Evolutionary conservation across 2,113 vertebrate genomes (phyloP).

Genomic region (Speoplatyrhinus poulsoni): DNA sequence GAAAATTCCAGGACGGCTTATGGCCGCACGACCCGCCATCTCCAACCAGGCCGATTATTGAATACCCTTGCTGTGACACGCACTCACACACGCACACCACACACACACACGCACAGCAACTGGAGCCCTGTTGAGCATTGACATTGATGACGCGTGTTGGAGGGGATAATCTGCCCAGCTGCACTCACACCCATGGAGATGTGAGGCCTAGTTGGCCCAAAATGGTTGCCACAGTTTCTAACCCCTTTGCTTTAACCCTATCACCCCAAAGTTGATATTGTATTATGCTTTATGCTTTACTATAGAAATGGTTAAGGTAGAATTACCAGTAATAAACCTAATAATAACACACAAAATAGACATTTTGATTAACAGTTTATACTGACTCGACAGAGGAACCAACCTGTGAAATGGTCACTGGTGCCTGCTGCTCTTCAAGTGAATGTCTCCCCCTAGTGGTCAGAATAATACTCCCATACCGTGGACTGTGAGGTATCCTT

Average conservation of each 20-base stretch:
- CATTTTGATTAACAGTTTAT: too few relatives aligned
- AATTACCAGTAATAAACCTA: too few relatives aligned
- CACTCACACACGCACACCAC: constrained; percentile 29
- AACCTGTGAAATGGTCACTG: constrained; percentile 7
- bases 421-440: too few relatives aligned
- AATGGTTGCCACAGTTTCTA: constrained; percentile 13
- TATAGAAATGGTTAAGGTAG: too few relatives aligned
- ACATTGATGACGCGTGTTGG: constrained; percentile 66
- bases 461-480: too few relatives aligned
- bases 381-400: too few relatives aligned
- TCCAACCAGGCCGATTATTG: constrained; percentile 68
- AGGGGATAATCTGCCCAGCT: constrained; percentile 11
- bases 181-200: constrained; percentile 58
- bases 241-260: too few relatives aligned
- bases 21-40: constrained; percentile 59
- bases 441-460: too few relatives aligned
- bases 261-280: too few relatives aligned
- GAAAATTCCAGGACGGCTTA: constrained; percentile 85
- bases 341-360: too few relatives aligned
- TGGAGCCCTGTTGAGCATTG: constrained; percentile 61
- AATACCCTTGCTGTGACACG: not conserved
- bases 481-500: too few relatives aligned
- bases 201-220: constrained; percentile 43
- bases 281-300: too few relatives aligned
- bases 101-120: constrained; percentile 39